A percentile compares a stretch with the other conserved stretches of the same genome.
Evolutionary conservation across 2,797 vertebrate genomes (phyloP).

Genomic region (Eupleurogrammus muticus): DNA sequence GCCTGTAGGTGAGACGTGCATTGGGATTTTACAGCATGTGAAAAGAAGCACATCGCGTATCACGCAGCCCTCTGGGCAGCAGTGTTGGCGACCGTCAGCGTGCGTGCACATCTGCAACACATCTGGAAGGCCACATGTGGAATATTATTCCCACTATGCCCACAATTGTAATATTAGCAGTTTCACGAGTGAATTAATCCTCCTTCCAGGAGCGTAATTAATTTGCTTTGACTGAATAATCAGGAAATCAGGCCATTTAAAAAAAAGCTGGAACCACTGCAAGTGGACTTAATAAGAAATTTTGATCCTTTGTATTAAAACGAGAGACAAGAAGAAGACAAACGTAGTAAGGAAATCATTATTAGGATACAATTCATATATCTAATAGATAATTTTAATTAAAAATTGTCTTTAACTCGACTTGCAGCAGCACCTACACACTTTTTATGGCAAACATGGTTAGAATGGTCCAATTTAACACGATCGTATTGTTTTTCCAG

Average conservation of each 20-base stretch:
- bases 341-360: too few species aligned
- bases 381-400: not conserved
- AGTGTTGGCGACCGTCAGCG: constrained; percentile 55
- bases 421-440: too few species aligned
- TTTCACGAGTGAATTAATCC: not conserved
- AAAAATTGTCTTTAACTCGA: not conserved
- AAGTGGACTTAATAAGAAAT: not conserved
- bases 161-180: not conserved
- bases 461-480: not conserved
- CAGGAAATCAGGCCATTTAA: not conserved
- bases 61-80: constrained; percentile 32
- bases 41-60: constrained; percentile 40
- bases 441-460: too few species aligned
- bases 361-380: not conserved
- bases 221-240: not conserved
- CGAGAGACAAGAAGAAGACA: not conserved
- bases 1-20: constrained; percentile 26
- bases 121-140: too few species aligned
- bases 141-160: not conserved
- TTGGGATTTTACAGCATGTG: constrained; percentile 44
- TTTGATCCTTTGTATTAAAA: too few species aligned
- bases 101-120: not conserved
- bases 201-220: not conserved
- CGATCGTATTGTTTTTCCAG: not conserved
- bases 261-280: not conserved